phyloP scores from a whole-genome alignment of 2,888 invertebrate species.

The Germaria angustata region DNA sequence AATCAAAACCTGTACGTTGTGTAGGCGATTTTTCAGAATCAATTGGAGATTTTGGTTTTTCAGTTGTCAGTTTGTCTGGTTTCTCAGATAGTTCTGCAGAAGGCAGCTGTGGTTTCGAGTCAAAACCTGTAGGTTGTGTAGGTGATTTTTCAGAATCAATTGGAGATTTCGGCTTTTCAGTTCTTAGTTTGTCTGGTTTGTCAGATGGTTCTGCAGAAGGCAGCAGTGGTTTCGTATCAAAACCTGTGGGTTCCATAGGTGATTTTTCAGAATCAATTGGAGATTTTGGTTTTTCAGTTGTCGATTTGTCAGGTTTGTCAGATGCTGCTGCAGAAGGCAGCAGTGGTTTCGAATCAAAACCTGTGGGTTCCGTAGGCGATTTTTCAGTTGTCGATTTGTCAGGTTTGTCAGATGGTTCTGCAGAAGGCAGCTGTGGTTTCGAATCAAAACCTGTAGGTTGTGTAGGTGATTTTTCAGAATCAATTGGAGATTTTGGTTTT shows the following conservation, averaged over 20 bases:
- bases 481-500: background rate
- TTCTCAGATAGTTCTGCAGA: background rate
- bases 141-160: too few relatives aligned
- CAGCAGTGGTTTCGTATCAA: too few relatives aligned
- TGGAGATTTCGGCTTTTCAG: too few relatives aligned
- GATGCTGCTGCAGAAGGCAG: too few relatives aligned
- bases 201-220: too few relatives aligned
- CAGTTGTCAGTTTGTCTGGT: background rate
- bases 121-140: background rate
- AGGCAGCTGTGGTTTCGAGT: background rate
- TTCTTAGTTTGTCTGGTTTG: too few relatives aligned
- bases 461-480: background rate
- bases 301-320: background rate
- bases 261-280: background rate
- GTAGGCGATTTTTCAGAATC: background rate
- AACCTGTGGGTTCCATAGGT: too few relatives aligned
- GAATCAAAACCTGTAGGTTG: background rate
- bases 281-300: background rate
- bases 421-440: background rate
- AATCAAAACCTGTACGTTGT: too few relatives aligned
- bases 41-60: background rate
- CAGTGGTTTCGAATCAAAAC: background rate
- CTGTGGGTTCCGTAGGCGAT: too few relatives aligned
- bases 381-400: too few relatives aligned
- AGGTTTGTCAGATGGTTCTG: background rate